These are phyloP conservation scores for Drosophila sturtevanti DNA, from an alignment of 1,140 invertebrate species.

Conservation along the genomic window DNA sequence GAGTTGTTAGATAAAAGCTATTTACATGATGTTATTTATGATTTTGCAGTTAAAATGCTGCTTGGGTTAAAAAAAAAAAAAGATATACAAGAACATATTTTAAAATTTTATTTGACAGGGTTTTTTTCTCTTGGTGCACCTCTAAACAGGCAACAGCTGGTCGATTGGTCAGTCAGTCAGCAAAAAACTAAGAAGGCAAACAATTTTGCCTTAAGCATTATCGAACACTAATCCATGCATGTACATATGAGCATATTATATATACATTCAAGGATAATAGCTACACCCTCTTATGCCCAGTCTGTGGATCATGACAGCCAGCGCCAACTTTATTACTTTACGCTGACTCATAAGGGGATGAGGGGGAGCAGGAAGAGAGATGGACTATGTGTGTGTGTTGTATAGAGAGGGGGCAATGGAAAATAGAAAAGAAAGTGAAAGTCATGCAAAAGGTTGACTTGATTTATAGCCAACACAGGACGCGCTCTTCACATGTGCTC, in stretches of 20 bases:
- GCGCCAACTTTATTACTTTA: conserved; percentile 69
- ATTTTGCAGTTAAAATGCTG: conserved; percentile 79
- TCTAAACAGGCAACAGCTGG: conserved; percentile 36
- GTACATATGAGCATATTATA: conserved; percentile 64
- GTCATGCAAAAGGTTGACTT: conserved; percentile 77
- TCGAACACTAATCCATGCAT: conserved; percentile 75
- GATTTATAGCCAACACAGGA: conserved; percentile 60
- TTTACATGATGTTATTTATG: conserved; percentile 81
- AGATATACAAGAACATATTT: background rate
- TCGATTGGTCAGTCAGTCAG: conserved; percentile 29
- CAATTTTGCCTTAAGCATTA: conserved; percentile 40
- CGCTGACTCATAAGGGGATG: conserved; percentile 66
- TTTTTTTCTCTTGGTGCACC: conserved; percentile 25
- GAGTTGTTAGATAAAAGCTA: conserved; percentile 81
- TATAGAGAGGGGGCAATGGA: background rate
- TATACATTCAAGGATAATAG: conserved; percentile 43
- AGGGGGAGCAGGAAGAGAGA: background rate
- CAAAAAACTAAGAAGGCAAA: conserved; percentile 10
- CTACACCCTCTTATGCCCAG: background rate
- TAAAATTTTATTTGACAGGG: conserved; percentile 36
- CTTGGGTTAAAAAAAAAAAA: conserved; percentile 63
- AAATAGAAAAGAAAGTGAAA: conserved; percentile 49
- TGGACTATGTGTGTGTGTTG: background rate
- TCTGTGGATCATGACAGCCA: no score
- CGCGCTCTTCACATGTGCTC: conserved; percentile 49